phyloP scores from a whole-genome alignment of 2,113 vertebrate species.

The Chroicocephalus ridibundus region DNA sequence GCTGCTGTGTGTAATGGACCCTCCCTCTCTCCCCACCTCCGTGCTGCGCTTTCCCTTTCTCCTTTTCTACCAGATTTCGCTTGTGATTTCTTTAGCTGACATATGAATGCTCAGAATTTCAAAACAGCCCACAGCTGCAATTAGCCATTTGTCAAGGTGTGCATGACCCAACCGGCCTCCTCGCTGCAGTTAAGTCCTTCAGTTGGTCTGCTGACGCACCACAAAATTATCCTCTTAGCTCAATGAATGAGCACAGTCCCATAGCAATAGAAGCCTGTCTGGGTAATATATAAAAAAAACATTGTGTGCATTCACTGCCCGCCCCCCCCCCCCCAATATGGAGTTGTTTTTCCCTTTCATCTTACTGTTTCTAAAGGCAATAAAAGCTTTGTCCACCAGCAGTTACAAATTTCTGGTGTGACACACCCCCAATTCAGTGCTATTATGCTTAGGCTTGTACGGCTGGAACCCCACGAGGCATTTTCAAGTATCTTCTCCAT shows the following conservation, averaged over 20 bases:
- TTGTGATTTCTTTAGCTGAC: conserved; percentile 1
- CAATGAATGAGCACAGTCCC: not conserved
- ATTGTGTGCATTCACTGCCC: not conserved
- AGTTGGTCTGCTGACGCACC: conserved; percentile 46
- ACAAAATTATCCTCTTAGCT: conserved; percentile 15
- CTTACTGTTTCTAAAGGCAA: not conserved
- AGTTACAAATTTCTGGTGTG: conserved; percentile 12
- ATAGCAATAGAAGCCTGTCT: not conserved
- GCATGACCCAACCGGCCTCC: conserved; percentile 13
- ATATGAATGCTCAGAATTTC: not conserved
- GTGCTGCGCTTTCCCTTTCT: not conserved
- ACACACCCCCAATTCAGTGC: not conserved
- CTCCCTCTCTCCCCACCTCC: not conserved
- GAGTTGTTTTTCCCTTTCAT: not conserved
- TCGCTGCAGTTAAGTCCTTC: not conserved
- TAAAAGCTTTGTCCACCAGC: conserved; percentile 12
- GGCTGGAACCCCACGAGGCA: conserved; percentile 4
- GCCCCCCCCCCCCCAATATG: not conserved
- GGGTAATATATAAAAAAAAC: not conserved
- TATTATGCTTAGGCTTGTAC: not conserved
- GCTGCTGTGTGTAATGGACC: not conserved
- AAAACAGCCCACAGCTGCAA: conserved; percentile 12
- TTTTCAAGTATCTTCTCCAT: conserved; percentile 46
- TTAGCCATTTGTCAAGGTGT: conserved; percentile 61
- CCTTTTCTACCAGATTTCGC: not conserved